Evolutionary conservation across 2,888 invertebrate genomes (phyloP), one percentile per base, ranked within the genome.

Genomic region (Lydus trimaculatus): DNA sequence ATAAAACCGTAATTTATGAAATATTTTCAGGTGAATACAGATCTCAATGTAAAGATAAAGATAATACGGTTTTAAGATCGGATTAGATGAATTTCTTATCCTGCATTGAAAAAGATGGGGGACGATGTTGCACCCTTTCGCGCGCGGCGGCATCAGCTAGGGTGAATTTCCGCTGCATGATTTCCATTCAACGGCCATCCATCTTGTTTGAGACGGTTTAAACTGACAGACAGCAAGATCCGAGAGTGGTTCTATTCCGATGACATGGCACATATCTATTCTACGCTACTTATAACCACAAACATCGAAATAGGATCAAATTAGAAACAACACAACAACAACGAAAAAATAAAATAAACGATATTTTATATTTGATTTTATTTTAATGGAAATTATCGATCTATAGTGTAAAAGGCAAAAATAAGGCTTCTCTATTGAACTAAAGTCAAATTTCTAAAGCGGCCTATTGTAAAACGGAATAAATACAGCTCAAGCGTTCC

Each of bases 141-240:
- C 78, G 63, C 43, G n/a, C n/a, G n/a, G n/a, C n/a, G n/a, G n/a
- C n/a, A n/a, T 7, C 7, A 8, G 17, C 58, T 73, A 76, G 80
- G 79, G 79, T 79, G 80, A 80, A 73, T 80, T 82, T 81, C 83
- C 82, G 83, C 82, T 82, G 84, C 88, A 88, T 87, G 88, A 88
- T 88, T 88, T 88, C 88, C 88, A 88, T 88, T 88, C 88, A 87
- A 85, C 86, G 86, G 87, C 87, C 88, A 89, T 89, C 88, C 88
- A 88, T 89, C 88, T 89, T 88, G 87, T 88, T 88, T 88, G 88
- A 88, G 87, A 84, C 83, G 84, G 84, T 84, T 84, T 84, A 85
- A 84, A 84, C 83, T 85, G 85, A 82, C 85, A 84, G 84, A 84
- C 84, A 83, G 83, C 84, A 83, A 83, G 83, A 84, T 83, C 82